Percentiles rank a stretch among this genome's conserved stretches.
Conservation (phyloP, 2,113 vertebrate genomes). For the Phrynocephalus versicolor region DNA sequence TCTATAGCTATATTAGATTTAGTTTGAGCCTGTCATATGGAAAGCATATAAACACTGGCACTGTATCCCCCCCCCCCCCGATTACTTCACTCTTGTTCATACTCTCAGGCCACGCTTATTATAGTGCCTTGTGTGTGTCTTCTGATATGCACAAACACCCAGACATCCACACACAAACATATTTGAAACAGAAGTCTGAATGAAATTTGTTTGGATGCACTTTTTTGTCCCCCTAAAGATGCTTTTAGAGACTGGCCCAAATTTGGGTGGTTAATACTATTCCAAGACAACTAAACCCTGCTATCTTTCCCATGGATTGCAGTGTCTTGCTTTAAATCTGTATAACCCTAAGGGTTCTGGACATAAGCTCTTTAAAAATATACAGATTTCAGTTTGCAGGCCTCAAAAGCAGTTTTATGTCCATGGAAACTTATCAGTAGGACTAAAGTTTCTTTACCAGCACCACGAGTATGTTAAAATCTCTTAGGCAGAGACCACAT, state of each 20-base stretch:
- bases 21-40: background rate
- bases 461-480: background rate
- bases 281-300: too few relatives aligned
- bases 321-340: background rate
- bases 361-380: background rate
- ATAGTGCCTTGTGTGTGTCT: background rate
- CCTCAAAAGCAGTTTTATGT: background rate
- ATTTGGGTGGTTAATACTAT: background rate
- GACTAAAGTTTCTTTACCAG: too few relatives aligned
- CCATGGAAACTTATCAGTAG: background rate
- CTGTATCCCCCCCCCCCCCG: background rate
- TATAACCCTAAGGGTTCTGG: background rate
- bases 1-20: background rate
- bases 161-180: background rate
- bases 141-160: too few relatives aligned
- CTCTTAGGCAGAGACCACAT: background rate
- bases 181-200: background rate
- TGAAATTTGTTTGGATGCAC: background rate
- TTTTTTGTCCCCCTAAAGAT: background rate
- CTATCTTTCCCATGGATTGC: background rate
- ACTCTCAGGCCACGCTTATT: background rate
- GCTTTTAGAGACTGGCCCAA: background rate
- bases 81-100: background rate
- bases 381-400: background rate
- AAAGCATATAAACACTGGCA: background rate